Base-by-base conservation (phyloP, 2,797 vertebrate genomes). In the Enteromius trimaculatus region DNA sequence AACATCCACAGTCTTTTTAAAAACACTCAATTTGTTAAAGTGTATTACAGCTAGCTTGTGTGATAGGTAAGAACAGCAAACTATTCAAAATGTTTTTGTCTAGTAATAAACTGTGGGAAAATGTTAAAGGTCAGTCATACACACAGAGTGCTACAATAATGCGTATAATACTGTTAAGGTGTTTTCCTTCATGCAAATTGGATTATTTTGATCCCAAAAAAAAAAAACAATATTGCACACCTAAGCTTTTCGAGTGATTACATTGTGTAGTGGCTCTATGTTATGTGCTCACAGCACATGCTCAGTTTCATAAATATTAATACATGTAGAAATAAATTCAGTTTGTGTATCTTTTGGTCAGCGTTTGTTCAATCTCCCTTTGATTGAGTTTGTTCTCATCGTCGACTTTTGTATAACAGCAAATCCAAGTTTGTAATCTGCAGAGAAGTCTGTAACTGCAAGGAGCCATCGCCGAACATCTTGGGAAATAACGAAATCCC, bases 261-360 rank as follows among this genome's bases (percentile, higher is more conserved):
- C 80, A 81, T 84, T 83, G 14, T 77, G 19, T 84, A 86, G 85
- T 86, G 85, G 85, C 53, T 85, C 62, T 82, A 58, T 80, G 31
- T 62, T 70, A 72, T 74, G 74, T 78, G 70, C 60, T 26, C 6
- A 60, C 3, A 66, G 75, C 84, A 87, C 39, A 86, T 68, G 68
- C 13, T 62, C 74, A 6, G 69, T 31, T 39, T 80, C 47, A 74
- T 58, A 66, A 77, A 81, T 60, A 62, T 80, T 69, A 80, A 68
- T 8, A 88, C 80, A 79, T 26, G 10, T 82, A 47, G 66, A 69
- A 21, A 9, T 68, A n/a, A 69, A 77, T 77, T 78, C 1, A 81
- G 64, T 72, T 16, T 39, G 26, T 53, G 16, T 80, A 47, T 74
- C 55, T n/a, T 82, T 42, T 72, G 31, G 71, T 68, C 80, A 64